phyloP scores from a whole-genome alignment of 2,797 vertebrate species.

The Fundulus diaphanus region DNA sequence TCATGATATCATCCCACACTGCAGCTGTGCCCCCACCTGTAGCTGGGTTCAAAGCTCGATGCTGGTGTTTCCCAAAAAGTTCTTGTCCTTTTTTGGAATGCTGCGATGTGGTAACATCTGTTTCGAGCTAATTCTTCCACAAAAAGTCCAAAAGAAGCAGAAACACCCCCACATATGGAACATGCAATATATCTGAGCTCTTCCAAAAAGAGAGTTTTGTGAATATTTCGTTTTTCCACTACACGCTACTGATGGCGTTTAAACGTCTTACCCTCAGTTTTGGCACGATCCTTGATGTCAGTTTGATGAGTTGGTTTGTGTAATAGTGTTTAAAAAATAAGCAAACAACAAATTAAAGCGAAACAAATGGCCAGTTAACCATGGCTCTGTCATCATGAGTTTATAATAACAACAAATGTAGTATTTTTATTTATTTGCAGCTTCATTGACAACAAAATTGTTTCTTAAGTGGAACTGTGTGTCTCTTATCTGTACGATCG shows the following conservation, averaged over 20 bases:
- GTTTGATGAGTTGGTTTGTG: not conserved
- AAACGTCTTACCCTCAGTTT: not conserved
- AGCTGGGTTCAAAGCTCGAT: not conserved
- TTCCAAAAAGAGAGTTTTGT: conserved; percentile 5
- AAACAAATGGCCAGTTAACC: not conserved
- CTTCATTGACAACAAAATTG: not conserved
- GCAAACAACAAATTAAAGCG: not conserved
- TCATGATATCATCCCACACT: conserved; percentile 24
- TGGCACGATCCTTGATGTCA: not conserved
- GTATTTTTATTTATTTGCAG: not conserved
- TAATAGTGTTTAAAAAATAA: not conserved
- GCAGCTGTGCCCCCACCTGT: conserved; percentile 21
- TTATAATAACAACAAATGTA: not conserved
- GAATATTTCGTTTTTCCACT: not conserved
- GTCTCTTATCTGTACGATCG: not conserved
- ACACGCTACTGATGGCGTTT: not conserved
- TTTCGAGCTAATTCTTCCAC: not conserved
- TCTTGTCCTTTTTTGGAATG: not conserved
- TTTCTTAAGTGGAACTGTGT: not conserved
- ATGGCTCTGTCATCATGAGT: not conserved
- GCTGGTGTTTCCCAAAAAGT: not conserved
- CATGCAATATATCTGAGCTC: not conserved
- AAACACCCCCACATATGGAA: not conserved
- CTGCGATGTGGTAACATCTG: conserved; percentile 1
- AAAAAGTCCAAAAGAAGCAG: not conserved